Evolutionary conservation across 1,140 invertebrate genomes (phyloP).

Genomic region (Drosophila rufa): DNA sequence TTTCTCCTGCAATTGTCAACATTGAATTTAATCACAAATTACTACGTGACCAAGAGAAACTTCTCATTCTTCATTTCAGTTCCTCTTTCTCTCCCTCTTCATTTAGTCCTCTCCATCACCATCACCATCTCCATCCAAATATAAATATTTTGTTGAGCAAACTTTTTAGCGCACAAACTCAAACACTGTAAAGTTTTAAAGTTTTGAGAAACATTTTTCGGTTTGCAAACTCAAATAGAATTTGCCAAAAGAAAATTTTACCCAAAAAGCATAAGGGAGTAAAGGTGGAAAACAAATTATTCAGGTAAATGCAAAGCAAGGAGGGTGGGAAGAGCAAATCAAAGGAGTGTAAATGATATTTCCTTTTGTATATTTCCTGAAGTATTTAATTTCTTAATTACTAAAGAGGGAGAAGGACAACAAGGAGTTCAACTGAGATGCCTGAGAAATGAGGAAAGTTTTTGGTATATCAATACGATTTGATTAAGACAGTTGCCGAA

Average conservation of each 20-base stretch:
- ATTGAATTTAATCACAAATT: constrained; percentile 76
- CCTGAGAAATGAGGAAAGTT: neutral
- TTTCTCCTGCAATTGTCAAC: constrained; percentile 60
- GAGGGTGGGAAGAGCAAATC: constrained; percentile 8
- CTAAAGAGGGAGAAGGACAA: neutral
- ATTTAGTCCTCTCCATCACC: neutral
- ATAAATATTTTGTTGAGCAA: constrained; percentile 42
- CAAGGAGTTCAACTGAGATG: neutral
- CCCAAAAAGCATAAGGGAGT: neutral
- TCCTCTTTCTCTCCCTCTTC: too few relatives aligned
- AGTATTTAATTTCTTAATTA: constrained; percentile 40
- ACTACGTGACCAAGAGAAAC: constrained; percentile 48
- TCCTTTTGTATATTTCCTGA: constrained; percentile 22
- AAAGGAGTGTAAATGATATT: constrained; percentile 39
- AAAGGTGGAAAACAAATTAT: constrained; percentile 21
- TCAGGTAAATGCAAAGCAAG: constrained; percentile 19
- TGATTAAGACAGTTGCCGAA: neutral
- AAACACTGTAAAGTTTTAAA: constrained; percentile 37
- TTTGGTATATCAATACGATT: constrained; percentile 4
- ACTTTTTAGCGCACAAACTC: constrained; percentile 44
- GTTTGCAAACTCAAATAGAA: constrained; percentile 26
- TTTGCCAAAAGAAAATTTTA: constrained; percentile 16
- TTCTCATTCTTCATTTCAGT: neutral
- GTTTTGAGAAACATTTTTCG: constrained; percentile 24
- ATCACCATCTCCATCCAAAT: neutral